Evolutionary conservation across 2,113 vertebrate species (phyloP).

Genomic region (Chiloscyllium plagiosum): DNA sequence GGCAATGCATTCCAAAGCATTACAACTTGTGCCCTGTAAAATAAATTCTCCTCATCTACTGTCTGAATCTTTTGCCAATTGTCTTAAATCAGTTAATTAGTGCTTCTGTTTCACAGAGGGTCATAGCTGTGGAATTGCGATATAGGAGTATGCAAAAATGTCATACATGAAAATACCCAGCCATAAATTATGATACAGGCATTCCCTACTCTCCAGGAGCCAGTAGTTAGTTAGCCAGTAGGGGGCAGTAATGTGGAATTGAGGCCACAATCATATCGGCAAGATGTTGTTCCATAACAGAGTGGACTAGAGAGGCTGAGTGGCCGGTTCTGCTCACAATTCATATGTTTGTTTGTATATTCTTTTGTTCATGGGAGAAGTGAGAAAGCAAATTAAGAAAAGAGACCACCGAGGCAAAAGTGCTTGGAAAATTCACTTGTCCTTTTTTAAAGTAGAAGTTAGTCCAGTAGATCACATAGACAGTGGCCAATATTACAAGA

Average conservation of each 20-base stretch:
- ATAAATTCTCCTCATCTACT: background rate
- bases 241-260: too few species aligned
- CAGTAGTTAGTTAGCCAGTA: background rate
- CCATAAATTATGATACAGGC: background rate
- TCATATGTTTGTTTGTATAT: too few species aligned
- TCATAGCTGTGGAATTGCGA: background rate
- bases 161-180: background rate
- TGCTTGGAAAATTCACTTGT: background rate
- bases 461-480: background rate
- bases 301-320: too few species aligned
- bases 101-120: background rate
- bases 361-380: background rate
- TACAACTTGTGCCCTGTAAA: background rate
- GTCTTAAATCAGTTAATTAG: background rate
- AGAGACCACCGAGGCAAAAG: background rate
- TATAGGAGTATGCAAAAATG: background rate
- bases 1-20: background rate
- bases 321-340: too few species aligned
- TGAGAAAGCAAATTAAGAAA: background rate
- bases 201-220: background rate
- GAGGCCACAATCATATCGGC: too few species aligned
- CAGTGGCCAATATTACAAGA: background rate
- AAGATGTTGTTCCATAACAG: too few species aligned
- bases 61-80: background rate
- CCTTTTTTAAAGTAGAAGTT: background rate